Percentiles rank a stretch among this genome's conserved stretches.
Conservation (phyloP, 2,113 vertebrate species). For the Scophthalmus maximus region DNA sequence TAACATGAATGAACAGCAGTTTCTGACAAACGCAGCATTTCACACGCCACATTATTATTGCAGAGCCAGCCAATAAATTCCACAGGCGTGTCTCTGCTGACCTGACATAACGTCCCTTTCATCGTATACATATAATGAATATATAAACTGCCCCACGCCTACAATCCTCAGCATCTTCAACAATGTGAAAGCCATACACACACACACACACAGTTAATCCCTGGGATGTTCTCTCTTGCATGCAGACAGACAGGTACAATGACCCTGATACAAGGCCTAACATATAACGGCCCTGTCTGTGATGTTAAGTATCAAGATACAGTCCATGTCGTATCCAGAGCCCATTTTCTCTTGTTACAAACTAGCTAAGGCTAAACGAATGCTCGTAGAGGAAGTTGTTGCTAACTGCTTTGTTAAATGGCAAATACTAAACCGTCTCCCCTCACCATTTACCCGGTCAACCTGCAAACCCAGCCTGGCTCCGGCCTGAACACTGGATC, state of each 20-base stretch:
- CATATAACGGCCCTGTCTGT: not conserved
- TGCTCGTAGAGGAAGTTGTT: conserved; percentile 8
- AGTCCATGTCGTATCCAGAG: not conserved
- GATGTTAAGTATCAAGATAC: conserved; percentile 7
- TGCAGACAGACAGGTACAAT: conserved; percentile 25
- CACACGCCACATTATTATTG: conserved; percentile 45
- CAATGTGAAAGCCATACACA: too few species aligned
- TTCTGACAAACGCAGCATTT: conserved; percentile 39
- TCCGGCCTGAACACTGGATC: conserved; percentile 61
- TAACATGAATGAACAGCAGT: conserved; percentile 36
- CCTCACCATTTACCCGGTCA: conserved; percentile 34
- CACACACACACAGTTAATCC: conserved; percentile 45
- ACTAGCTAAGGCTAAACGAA: conserved; percentile 20
- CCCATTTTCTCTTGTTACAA: conserved; percentile 5
- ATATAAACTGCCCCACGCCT: conserved; percentile 40
- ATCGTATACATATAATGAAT: conserved; percentile 52
- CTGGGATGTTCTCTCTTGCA: conserved; percentile 24
- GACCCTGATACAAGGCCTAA: conserved; percentile 12
- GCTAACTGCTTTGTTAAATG: conserved; percentile 13
- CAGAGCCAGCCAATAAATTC: conserved; percentile 36
- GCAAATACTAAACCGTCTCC: conserved; percentile 32
- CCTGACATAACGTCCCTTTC: conserved; percentile 49
- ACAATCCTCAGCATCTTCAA: conserved; percentile 33
- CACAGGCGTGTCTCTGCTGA: conserved; percentile 50
- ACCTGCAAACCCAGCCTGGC: conserved; percentile 45